These are phyloP conservation scores for Pseudopipra pipra DNA, from an alignment of 2,113 vertebrate species.

Conservation along the genomic window DNA sequence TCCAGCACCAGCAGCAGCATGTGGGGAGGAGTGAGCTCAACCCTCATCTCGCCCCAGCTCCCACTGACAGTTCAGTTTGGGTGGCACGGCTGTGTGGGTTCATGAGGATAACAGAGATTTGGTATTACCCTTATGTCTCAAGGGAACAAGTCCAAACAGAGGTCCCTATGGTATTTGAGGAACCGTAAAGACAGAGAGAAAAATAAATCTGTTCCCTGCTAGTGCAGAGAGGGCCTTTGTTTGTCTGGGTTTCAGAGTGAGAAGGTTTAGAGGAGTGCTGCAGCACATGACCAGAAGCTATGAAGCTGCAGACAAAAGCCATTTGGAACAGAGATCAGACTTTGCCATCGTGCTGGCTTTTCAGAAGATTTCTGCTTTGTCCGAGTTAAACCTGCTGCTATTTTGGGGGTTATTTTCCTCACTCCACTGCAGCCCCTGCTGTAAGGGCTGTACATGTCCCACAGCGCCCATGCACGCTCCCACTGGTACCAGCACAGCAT, in stretches of 20 bases:
- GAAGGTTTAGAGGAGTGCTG: constrained; percentile 13
- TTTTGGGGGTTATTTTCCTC: neutral
- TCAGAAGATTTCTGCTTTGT: neutral
- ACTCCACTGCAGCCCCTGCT: accelerated
- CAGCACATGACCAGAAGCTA: constrained; percentile 40
- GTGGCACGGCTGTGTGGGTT: accelerated
- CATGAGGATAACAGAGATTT: neutral
- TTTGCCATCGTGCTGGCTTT: neutral
- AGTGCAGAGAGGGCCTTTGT: constrained; percentile 32
- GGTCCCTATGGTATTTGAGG: neutral
- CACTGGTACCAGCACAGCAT: neutral
- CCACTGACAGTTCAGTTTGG: accelerated
- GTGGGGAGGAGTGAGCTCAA: accelerated
- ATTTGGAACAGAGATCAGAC: neutral
- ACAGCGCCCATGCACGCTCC: accelerated
- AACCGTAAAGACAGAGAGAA: neutral
- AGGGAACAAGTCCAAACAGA: neutral
- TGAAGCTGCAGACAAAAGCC: constrained; percentile 3
- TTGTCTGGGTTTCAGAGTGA: neutral
- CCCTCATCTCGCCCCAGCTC: accelerated
- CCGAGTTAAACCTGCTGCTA: neutral
- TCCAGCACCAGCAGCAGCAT: neutral
- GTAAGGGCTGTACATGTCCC: neutral
- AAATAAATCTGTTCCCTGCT: neutral
- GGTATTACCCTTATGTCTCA: neutral